Base-by-base conservation (phyloP, 2,797 vertebrate genomes). In the Cuculus canorus region DNA sequence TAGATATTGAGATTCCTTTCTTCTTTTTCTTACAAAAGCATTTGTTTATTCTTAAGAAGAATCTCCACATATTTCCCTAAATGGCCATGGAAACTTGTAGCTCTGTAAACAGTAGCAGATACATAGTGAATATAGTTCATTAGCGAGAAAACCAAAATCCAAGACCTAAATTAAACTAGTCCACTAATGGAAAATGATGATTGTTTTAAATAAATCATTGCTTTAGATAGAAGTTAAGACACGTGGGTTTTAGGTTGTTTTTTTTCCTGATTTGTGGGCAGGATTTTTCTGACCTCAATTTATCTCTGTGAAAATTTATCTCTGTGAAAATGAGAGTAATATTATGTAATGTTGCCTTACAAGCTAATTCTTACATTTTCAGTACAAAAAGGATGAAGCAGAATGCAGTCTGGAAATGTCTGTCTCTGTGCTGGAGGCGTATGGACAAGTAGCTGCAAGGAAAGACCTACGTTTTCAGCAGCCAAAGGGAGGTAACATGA, bases 181-280 rank as follows among this genome's bases (percentile, higher is more conserved):
- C 93, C 41, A 64, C 53, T 45, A 52, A 50, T 7, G 81, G 5
- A 6, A 71, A 90, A 22, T 53, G 1, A 2, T 59, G 56, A n/a
- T 50, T 13, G 61, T 14, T 92, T 80, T 5, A 77, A 79, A 79
- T 17, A 54, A 8, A 37, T 19, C 5, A 0, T 68, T 93, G 72
- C 7, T 54, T 86, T 45, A 39, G 2, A 17, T 3, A 68, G 18
- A n/a, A 33, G 3, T 61, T 19, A 48, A 72, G 82, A 43, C 4
- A 25, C 10, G 21, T 45, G 12, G 5, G 2, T 2, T 8, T 59
- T 47, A 9, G 5, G 4, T 33, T 47, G 19, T 6, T 4, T 0
- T 0, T 53, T 64, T 71, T 27, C 13, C 32, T 64, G 5, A 53
- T 68, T 71, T 30, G 4, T 39, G 11, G 17, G 5, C 17, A 82